phyloP scores from a whole-genome alignment of 1,140 invertebrate genomes.

The Colletes gigas region DNA sequence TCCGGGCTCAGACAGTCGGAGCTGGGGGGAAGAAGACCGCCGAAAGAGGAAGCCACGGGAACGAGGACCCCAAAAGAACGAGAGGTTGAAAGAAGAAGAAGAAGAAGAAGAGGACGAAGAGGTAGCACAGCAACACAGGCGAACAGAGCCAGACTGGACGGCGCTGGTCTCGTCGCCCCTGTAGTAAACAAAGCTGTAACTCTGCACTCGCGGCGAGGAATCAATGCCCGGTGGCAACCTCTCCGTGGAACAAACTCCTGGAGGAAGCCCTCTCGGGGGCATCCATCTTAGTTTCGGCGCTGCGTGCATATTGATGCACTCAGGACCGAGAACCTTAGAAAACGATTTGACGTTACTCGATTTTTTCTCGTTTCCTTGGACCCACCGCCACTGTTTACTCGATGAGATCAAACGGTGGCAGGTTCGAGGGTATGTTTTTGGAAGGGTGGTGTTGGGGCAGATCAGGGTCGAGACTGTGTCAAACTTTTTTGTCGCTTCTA shows the following conservation, averaged over 20 bases:
- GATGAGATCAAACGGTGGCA: no score
- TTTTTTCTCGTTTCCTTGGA: background rate
- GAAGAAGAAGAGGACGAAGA: conserved; percentile 50
- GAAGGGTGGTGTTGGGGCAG: no score
- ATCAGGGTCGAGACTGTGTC: no score
- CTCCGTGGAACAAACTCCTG: conserved; percentile 56
- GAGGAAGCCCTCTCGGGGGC: conserved; percentile 47
- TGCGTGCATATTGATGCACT: conserved; percentile 72
- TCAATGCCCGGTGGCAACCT: conserved; percentile 73
- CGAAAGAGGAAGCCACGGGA: conserved; percentile 17
- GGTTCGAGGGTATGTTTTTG: no score
- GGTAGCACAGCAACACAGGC: conserved; percentile 46
- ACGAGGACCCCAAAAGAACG: conserved; percentile 1
- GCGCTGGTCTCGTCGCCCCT: conserved; percentile 76
- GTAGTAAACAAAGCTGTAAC: conserved; percentile 82
- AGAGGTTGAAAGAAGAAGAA: conserved; percentile 1
- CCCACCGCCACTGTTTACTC: no score
- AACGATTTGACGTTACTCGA: background rate
- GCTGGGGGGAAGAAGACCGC: background rate
- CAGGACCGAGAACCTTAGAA: background rate
- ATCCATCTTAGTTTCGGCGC: conserved; percentile 76
- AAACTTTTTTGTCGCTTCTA: no score
- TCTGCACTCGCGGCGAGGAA: conserved; percentile 77
- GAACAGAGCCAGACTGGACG: conserved; percentile 77
- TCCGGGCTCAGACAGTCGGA: conserved; percentile 36